A percentile compares a stretch with the other conserved stretches of the same genome.
Conservation (phyloP, 2,113 vertebrate genomes). For the Lynx canadensis region DNA sequence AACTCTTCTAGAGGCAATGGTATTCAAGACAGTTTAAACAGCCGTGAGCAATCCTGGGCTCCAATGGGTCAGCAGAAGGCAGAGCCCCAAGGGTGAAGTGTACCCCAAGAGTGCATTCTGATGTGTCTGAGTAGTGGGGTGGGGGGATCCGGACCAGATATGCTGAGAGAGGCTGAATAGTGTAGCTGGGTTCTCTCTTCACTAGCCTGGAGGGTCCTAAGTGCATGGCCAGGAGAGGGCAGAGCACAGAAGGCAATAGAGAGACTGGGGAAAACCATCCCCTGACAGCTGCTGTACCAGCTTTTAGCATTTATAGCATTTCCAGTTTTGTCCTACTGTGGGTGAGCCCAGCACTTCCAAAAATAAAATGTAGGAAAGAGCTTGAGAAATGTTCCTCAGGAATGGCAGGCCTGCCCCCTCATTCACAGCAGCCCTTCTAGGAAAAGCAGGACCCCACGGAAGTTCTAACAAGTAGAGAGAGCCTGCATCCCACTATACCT, state of each 20-base stretch:
- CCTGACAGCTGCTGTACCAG: background rate
- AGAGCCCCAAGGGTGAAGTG: background rate
- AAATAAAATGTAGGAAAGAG: background rate
- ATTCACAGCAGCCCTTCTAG: background rate
- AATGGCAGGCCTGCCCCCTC: background rate
- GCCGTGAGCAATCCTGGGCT: background rate
- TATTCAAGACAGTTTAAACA: background rate
- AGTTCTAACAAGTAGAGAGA: background rate
- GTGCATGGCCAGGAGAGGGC: background rate
- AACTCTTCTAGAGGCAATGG: background rate
- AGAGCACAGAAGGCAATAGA: background rate
- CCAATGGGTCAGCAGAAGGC: background rate
- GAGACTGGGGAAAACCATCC: rapidly evolving
- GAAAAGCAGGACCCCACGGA: background rate
- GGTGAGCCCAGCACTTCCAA: background rate
- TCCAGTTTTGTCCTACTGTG: background rate
- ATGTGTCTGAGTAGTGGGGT: background rate
- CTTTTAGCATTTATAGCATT: background rate
- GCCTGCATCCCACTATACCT: background rate
- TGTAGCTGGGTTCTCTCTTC: background rate
- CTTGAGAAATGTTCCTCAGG: background rate
- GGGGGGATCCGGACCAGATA: background rate
- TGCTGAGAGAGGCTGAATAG: background rate
- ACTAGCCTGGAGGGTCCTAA: too few relatives aligned
- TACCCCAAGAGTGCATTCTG: background rate